Evolutionary conservation across 64 coral and sea anemone species (phyloP), one percentile per base, ranked within the genome.

Genomic region (Anthopleura sola): DNA sequence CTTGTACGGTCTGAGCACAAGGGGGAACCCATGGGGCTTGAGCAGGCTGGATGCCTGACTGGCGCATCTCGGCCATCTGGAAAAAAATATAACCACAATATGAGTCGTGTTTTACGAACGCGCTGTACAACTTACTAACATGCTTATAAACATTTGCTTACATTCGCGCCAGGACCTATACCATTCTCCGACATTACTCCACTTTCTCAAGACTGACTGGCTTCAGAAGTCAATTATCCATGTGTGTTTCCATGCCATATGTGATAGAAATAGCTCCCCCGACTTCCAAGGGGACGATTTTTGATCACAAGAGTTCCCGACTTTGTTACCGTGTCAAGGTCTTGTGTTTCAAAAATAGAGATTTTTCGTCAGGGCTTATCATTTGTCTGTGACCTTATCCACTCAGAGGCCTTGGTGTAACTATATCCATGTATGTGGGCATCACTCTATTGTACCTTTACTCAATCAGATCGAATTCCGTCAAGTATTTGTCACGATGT

Each of bases 51-150:
- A 37, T 50, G 48, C 82, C 89, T 6, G 87, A 75, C 46, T 84
- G 80, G 66, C 87, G 84, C 90, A 96, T 90, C 57, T 96, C 94
- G 87, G 83, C 85, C 90, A 96, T 96, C 94, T 96, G 87, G 37
- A 32, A 75, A 53, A 75, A 92, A 6, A 44, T 53, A 53, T 53
- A 53, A 14, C 50, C 13, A 53, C 46, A 11, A 48, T 48, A 48
- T 5, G 3, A 17, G 26, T 68, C 9, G 62, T 68, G 28, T 28
- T 32, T 16, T 29, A 71, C 11, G 12, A 71, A 1, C 3, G n/a
- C 3, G 66, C 12, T 32, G 24, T 26, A n/a, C 24, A 26, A 26
- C 21, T n/a, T n/a, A 26, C 58, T 62, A 21, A 62, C 55, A 26
- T 62, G 58, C 16, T 58, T 58, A 24, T 62, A 62, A 62, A 26